These are phyloP conservation scores for Hyperoplus lanceolatus DNA, from an alignment of 2,797 vertebrate species.

Conservation along the genomic window DNA sequence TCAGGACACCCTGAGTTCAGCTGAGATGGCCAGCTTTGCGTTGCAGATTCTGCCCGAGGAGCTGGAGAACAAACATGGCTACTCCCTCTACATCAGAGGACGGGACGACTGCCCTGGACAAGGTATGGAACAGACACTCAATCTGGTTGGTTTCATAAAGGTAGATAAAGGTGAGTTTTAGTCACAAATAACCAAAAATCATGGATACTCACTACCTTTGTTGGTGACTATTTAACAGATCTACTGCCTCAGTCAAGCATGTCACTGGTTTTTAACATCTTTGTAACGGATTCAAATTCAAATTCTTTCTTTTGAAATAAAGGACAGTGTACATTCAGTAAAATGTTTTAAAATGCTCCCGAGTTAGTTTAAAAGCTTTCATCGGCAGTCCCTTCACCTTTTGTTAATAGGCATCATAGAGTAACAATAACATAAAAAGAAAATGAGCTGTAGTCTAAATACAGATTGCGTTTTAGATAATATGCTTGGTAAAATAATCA, in stretches of 20 bases:
- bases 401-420: too few species aligned
- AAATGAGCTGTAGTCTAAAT: background rate
- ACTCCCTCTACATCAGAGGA: constrained; percentile 81
- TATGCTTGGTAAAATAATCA: background rate
- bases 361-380: too few species aligned
- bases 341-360: too few species aligned
- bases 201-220: too few species aligned
- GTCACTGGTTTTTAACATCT: background rate
- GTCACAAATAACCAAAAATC: background rate
- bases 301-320: too few species aligned
- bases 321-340: too few species aligned
- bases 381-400: too few species aligned
- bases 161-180: background rate
- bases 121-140: constrained; percentile 65
- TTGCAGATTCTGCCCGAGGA: constrained; percentile 72
- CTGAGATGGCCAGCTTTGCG: constrained; percentile 54
- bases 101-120: constrained; percentile 83
- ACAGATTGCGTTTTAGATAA: background rate
- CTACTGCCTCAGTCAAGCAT: too few species aligned
- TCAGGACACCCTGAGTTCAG: background rate
- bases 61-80: constrained; percentile 80
- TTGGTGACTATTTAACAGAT: background rate
- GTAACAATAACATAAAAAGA: too few species aligned
- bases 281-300: too few species aligned
- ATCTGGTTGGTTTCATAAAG: too few species aligned